These are phyloP conservation scores for Camponotus vicinus DNA, from an alignment of 1,140 invertebrate species.

Conservation along the genomic window DNA sequence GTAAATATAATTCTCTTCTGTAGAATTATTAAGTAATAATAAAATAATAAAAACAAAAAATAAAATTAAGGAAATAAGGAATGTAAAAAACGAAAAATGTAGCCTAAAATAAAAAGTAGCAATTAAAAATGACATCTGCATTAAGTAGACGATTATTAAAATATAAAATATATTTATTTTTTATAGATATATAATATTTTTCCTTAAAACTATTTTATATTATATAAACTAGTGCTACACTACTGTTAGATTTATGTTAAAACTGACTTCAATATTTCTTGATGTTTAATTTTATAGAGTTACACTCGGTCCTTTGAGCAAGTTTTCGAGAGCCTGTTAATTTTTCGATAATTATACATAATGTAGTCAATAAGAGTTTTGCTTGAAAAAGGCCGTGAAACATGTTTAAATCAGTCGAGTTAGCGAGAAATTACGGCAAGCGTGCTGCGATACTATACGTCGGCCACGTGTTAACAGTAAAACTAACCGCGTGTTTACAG, in stretches of 20 bases:
- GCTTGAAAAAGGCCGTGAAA: constrained; percentile 40
- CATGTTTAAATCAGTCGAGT: constrained; percentile 52
- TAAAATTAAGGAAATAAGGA: too few relatives aligned
- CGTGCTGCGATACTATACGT: constrained; percentile 50
- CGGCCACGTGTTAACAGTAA: constrained; percentile 54
- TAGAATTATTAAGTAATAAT: too few relatives aligned
- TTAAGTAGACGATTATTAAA: too few relatives aligned
- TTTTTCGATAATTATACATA: constrained; percentile 50
- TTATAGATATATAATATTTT: background rate
- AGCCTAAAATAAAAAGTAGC: too few relatives aligned
- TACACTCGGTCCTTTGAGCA: background rate
- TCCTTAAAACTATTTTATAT: background rate
- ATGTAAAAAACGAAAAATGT: too few relatives aligned
- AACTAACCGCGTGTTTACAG: constrained; percentile 55
- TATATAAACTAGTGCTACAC: too few relatives aligned
- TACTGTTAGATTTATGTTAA: background rate
- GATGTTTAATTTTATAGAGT: background rate
- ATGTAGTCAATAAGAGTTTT: constrained; percentile 21
- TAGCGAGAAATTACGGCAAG: constrained; percentile 15
- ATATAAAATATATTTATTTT: too few relatives aligned
- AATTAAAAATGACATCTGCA: too few relatives aligned
- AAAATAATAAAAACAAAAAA: too few relatives aligned
- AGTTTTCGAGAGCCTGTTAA: background rate
- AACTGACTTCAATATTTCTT: background rate
- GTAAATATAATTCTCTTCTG: too few relatives aligned